Conservation (phyloP, 2,797 vertebrate species). For the Paguma larvata region DNA sequence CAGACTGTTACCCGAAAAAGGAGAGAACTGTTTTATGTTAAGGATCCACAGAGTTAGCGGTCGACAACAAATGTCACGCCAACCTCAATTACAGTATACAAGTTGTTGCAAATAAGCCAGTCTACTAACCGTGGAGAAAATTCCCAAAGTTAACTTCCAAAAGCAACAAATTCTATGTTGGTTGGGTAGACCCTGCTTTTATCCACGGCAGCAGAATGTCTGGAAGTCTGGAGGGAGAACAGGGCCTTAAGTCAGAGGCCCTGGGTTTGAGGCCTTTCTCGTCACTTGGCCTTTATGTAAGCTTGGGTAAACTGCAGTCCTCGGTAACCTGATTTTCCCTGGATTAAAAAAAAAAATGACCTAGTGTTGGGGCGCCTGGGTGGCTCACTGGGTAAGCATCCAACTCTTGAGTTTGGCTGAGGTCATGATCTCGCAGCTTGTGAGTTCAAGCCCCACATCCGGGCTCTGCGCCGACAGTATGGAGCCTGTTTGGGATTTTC, state of each 20-base stretch:
- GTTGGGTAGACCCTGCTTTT: background rate
- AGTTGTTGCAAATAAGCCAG: background rate
- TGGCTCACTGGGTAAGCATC: too few species aligned
- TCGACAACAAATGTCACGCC: background rate
- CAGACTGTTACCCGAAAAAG: slow-evolving; percentile 24
- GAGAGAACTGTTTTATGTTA: background rate
- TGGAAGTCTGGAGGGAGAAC: background rate
- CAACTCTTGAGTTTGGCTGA: too few species aligned
- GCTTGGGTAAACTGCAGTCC: background rate
- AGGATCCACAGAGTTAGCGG: background rate
- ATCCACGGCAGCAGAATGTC: background rate
- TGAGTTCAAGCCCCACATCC: too few species aligned
- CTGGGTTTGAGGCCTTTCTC: background rate
- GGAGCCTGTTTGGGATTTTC: too few species aligned
- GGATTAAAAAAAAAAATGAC: too few species aligned
- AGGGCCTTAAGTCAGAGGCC: background rate
- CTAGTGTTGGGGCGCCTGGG: too few species aligned
- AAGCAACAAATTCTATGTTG: background rate
- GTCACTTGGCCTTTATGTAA: background rate
- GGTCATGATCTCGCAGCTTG: too few species aligned
- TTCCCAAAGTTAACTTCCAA: background rate
- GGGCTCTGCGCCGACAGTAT: too few species aligned
- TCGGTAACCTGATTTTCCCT: background rate
- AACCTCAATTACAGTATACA: background rate
- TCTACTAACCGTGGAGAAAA: background rate